A percentile compares a stretch with the other conserved stretches of the same genome.
Conservation (phyloP, 2,888 invertebrate species). For the Toxonevra muliebris region DNA sequence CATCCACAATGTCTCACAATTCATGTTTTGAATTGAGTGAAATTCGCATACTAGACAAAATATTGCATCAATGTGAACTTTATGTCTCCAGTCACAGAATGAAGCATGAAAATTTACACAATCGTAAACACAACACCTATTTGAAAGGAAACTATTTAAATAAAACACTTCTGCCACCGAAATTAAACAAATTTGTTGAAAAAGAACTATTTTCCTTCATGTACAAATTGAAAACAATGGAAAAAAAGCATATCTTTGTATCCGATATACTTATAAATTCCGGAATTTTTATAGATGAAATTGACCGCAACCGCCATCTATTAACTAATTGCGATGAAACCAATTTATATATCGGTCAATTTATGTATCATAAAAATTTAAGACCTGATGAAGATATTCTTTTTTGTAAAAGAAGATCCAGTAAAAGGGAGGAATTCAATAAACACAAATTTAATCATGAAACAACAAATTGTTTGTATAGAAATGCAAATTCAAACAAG, state of each 20-base stretch:
- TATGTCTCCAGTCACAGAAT: slow-evolving; percentile 47
- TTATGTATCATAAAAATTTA: slow-evolving; percentile 41
- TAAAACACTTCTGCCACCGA: slow-evolving; percentile 23
- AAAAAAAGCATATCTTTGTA: slow-evolving; percentile 49
- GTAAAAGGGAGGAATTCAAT: slow-evolving; percentile 5
- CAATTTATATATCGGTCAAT: slow-evolving; percentile 11
- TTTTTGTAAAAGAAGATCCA: slow-evolving; percentile 15
- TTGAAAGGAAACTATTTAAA: slow-evolving; percentile 21
- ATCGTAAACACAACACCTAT: slow-evolving; percentile 21
- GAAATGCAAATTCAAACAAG: background rate
- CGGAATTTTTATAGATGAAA: slow-evolving; percentile 39
- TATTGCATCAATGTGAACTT: slow-evolving; percentile 49
- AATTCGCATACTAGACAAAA: slow-evolving; percentile 51
- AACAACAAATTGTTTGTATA: slow-evolving; percentile 2
- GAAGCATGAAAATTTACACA: slow-evolving; percentile 25
- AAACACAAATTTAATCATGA: slow-evolving; percentile 16
- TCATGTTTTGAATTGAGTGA: slow-evolving; percentile 50
- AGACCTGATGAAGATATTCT: slow-evolving; percentile 18
- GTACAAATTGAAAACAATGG: slow-evolving; percentile 49
- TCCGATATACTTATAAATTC: slow-evolving; percentile 50
- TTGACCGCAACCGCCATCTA: slow-evolving; percentile 4
- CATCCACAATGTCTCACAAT: slow-evolving; percentile 46
- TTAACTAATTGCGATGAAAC: slow-evolving; percentile 8
- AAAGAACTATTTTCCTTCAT: slow-evolving; percentile 50
- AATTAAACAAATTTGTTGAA: slow-evolving; percentile 47